These are phyloP conservation scores for Urosaurus nigricauda DNA, from an alignment of 2,797 vertebrate species.

Conservation along the genomic window DNA sequence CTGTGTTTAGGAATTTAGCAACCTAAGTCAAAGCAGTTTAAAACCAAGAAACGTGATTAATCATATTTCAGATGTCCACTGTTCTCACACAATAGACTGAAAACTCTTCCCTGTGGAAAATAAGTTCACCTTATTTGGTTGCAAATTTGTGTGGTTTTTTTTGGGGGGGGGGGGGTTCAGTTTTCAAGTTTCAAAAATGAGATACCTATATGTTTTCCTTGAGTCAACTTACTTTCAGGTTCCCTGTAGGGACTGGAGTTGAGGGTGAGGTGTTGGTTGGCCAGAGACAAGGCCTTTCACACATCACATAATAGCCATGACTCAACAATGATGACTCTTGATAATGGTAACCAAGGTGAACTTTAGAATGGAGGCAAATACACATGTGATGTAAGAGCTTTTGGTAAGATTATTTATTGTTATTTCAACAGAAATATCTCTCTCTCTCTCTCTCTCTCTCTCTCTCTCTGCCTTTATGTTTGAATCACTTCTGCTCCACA, in stretches of 20 bases:
- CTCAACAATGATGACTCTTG: background rate
- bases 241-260: background rate
- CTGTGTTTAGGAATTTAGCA: background rate
- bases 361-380: background rate
- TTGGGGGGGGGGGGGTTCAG: too few species aligned
- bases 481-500: too few species aligned
- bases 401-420: background rate
- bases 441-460: too few species aligned
- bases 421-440: background rate
- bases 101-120: background rate
- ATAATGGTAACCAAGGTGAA: background rate
- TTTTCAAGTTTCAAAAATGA: slow-evolving; percentile 31
- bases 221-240: slow-evolving; percentile 26
- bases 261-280: background rate
- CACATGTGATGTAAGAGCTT: background rate
- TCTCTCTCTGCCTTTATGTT: too few species aligned
- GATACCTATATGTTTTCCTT: background rate
- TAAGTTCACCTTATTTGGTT: background rate
- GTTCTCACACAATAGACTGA: background rate
- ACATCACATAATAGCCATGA: slow-evolving; percentile 29
- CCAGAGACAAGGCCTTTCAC: rapidly evolving
- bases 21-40: background rate
- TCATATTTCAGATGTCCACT: background rate
- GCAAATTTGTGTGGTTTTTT: too few species aligned
- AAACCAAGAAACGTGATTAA: background rate